Percentiles rank a stretch among this genome's conserved stretches.
Conservation (phyloP, 2,113 vertebrate species). For the Neofelis nebulosa region DNA sequence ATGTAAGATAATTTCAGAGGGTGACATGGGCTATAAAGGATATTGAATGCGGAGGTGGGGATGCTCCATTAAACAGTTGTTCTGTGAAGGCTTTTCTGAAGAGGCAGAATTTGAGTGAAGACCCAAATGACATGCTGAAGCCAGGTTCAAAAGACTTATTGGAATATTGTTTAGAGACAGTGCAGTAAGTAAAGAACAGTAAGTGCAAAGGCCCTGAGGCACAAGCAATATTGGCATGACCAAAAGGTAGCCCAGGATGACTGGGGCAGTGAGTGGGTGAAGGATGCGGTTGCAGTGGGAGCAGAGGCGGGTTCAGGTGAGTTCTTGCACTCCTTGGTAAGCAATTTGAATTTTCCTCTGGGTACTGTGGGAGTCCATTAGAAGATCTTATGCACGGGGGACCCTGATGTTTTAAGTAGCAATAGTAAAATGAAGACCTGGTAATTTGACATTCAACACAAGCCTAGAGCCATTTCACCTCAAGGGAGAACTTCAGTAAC, state of each 20-base stretch:
- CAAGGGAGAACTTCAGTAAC: neutral
- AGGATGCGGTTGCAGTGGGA: neutral
- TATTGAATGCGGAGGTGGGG: neutral
- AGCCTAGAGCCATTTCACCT: neutral
- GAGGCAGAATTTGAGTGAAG: neutral
- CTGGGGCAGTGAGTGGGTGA: neutral
- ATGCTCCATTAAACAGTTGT: rapidly evolving
- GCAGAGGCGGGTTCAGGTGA: neutral
- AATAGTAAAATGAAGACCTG: neutral
- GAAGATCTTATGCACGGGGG: neutral
- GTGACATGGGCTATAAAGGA: neutral
- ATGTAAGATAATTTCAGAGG: neutral
- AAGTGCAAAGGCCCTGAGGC: neutral
- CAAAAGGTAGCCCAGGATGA: neutral
- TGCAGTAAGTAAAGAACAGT: too few relatives aligned
- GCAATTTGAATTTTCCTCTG: neutral
- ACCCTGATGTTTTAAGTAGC: neutral
- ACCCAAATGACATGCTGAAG: neutral
- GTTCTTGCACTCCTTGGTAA: neutral
- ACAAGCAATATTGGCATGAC: neutral
- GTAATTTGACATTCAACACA: neutral
- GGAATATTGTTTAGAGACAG: neutral
- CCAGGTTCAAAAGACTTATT: neutral
- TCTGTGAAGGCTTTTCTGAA: neutral
- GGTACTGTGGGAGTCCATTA: neutral